Conservation (phyloP, 2,113 vertebrate genomes). For the Climacteris rufus region DNA sequence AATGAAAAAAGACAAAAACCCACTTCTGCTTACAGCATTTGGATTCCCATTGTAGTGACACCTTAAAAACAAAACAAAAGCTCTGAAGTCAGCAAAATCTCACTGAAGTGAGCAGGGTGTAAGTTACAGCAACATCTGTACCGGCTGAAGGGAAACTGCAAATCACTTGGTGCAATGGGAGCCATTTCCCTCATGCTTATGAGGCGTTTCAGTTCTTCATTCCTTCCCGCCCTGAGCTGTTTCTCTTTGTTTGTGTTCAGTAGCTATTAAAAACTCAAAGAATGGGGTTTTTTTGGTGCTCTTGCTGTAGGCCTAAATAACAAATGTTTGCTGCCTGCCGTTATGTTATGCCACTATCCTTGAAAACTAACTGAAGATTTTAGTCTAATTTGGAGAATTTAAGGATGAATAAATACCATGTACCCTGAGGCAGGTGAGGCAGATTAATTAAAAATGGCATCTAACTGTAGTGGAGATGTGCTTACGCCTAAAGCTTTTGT, state of each 20-base stretch:
- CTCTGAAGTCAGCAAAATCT: neutral
- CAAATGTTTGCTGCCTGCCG: neutral
- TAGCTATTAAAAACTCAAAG: neutral
- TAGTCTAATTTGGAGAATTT: neutral
- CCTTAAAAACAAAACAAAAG: neutral
- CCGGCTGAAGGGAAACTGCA: neutral
- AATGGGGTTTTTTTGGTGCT: neutral
- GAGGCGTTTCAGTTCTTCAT: neutral
- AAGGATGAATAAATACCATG: neutral
- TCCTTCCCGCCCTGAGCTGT: neutral
- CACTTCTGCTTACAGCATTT: neutral
- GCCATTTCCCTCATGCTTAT: neutral
- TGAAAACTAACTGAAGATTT: neutral
- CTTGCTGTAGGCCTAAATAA: neutral
- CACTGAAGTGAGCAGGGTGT: neutral
- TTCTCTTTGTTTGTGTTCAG: slow-evolving; percentile 4
- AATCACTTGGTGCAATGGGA: neutral
- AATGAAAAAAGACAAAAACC: neutral
- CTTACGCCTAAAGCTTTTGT: neutral
- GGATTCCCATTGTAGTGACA: neutral
- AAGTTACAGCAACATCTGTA: neutral
- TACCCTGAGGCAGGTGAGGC: neutral
- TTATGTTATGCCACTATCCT: neutral
- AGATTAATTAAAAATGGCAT: neutral
- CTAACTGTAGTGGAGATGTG: neutral